Evolutionary conservation across 2,888 invertebrate genomes (phyloP).

Genomic region (Vannuccia rotundouncinata): DNA sequence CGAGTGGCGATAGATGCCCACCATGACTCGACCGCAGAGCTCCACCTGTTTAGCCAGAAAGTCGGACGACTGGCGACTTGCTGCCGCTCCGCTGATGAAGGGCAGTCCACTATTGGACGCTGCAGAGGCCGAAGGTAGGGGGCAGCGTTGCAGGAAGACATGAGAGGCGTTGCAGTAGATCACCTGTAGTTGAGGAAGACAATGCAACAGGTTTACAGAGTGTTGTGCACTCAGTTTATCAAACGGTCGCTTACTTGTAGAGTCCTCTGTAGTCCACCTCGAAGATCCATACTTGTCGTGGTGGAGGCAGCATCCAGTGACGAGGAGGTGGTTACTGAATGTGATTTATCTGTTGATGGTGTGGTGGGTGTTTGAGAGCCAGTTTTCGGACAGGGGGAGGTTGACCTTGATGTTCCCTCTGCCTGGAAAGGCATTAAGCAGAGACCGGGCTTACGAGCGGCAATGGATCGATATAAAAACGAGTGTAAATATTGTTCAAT

Average conservation of each 20-base stretch:
- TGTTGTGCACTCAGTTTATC: not conserved
- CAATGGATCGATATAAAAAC: too few species aligned
- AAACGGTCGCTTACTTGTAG: slow-evolving; percentile 13
- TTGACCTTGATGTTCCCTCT: not conserved
- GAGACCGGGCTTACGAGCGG: too few species aligned
- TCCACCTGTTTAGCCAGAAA: not conserved
- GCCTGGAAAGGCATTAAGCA: too few species aligned
- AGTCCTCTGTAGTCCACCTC: not conserved
- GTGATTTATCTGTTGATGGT: not conserved
- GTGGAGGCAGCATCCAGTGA: too few species aligned
- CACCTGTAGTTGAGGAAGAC: not conserved
- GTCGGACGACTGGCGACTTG: not conserved
- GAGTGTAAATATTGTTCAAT: too few species aligned
- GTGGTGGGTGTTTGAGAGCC: too few species aligned
- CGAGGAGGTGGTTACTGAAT: too few species aligned
- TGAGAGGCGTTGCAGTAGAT: not conserved
- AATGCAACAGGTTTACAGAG: not conserved
- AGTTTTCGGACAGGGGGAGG: not conserved
- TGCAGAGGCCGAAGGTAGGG: not conserved
- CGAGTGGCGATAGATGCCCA: not conserved
- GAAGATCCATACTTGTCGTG: not conserved
- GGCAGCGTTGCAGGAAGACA: not conserved
- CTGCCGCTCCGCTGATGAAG: not conserved
- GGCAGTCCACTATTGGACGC: not conserved
- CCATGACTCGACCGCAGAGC: not conserved